These are phyloP conservation scores for Gonioctena quinquepunctata DNA, from an alignment of 1,140 invertebrate species.

Conservation along the genomic window DNA sequence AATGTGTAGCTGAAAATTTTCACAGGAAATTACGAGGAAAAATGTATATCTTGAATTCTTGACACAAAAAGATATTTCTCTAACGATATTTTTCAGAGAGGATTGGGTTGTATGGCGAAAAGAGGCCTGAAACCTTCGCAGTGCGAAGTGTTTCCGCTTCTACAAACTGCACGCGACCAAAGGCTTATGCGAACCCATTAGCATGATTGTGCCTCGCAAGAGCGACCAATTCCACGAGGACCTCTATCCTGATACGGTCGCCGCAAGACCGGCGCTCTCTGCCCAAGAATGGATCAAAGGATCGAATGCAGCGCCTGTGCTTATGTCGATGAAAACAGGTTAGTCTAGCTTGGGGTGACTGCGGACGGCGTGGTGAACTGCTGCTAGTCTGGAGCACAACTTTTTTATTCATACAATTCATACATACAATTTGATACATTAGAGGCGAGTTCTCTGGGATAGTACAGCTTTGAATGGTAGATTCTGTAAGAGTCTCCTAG, in stretches of 20 bases:
- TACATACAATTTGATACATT: too few relatives aligned
- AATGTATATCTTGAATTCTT: too few relatives aligned
- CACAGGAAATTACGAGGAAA: too few relatives aligned
- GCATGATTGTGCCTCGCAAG: slow-evolving; percentile 91
- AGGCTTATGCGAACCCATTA: slow-evolving; percentile 85
- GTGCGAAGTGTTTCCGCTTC: slow-evolving; percentile 90
- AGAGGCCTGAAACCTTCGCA: slow-evolving; percentile 78
- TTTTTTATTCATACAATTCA: too few relatives aligned
- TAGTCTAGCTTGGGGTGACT: too few relatives aligned
- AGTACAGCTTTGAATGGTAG: too few relatives aligned
- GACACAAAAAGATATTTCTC: too few relatives aligned
- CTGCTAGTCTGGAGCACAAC: too few relatives aligned
- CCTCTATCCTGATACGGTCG: slow-evolving; percentile 89
- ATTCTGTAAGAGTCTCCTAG: too few relatives aligned
- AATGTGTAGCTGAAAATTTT: too few relatives aligned
- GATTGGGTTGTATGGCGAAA: slow-evolving; percentile 91
- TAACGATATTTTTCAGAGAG: slow-evolving; percentile 74
- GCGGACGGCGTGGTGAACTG: too few relatives aligned
- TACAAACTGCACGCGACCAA: slow-evolving; percentile 90
- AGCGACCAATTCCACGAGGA: slow-evolving; percentile 76
- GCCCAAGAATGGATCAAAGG: slow-evolving; percentile 88
- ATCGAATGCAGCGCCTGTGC: slow-evolving; percentile 76
- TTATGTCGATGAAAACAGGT: slow-evolving; percentile 85
- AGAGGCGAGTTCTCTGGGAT: too few relatives aligned
- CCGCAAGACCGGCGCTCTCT: slow-evolving; percentile 78